These are phyloP conservation scores for Simalia tracyae DNA, from an alignment of 2,797 vertebrate species.

Conservation along the genomic window DNA sequence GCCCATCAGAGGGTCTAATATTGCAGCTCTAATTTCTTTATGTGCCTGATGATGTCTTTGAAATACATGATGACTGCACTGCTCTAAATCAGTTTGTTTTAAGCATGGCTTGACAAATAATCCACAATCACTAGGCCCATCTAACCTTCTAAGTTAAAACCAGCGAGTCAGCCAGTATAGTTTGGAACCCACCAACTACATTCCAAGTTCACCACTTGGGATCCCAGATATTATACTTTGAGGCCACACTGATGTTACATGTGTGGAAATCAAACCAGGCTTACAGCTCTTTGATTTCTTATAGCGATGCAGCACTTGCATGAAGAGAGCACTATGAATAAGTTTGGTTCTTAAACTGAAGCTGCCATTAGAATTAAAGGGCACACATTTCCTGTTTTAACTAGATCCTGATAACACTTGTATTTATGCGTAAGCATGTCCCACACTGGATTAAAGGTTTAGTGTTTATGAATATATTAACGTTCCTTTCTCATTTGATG, in stretches of 20 bases:
- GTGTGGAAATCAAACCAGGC: background rate
- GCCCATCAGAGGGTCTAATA: background rate
- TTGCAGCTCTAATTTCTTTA: background rate
- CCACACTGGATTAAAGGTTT: constrained; percentile 50
- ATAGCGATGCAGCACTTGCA: background rate
- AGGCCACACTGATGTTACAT: background rate
- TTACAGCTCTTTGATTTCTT: background rate
- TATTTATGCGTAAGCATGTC: constrained; percentile 64
- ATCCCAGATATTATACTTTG: background rate
- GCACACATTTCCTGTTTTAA: constrained; percentile 53
- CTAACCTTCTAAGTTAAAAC: background rate
- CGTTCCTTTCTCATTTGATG: constrained; percentile 28
- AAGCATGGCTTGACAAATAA: background rate
- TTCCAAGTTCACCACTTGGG: background rate
- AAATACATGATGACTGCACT: background rate
- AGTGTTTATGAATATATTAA: constrained; percentile 63
- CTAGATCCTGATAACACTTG: constrained; percentile 61
- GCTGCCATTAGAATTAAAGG: constrained; percentile 30
- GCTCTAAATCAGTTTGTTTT: background rate
- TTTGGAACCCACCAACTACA: background rate
- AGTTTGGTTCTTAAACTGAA: background rate
- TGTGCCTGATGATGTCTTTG: background rate
- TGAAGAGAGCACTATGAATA: background rate
- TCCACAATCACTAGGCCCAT: background rate
- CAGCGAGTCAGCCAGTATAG: background rate